phyloP scores from a whole-genome alignment of 2,888 invertebrate genomes.

The Caradrina kadenii region DNA sequence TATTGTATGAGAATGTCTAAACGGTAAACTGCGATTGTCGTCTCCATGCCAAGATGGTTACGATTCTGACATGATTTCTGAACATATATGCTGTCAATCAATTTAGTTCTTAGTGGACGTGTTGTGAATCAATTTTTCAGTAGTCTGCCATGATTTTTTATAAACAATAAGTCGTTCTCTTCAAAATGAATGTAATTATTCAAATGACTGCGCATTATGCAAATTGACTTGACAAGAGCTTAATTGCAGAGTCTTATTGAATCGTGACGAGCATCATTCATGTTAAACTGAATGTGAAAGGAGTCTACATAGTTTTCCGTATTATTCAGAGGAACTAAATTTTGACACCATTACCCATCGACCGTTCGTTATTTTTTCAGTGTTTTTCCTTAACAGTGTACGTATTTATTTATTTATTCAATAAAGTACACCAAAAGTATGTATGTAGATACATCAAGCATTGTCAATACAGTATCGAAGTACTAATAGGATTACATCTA shows the following conservation, averaged over 20 bases:
- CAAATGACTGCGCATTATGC: not conserved
- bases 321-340: not conserved
- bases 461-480: too few relatives aligned
- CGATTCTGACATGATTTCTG: not conserved
- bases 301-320: conserved; percentile 2
- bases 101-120: not conserved
- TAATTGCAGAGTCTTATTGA: not conserved
- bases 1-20: conserved; percentile 9
- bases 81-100: conserved; percentile 18
- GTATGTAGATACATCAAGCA: too few relatives aligned
- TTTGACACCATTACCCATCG: not conserved
- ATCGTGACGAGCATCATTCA: conserved; percentile 13
- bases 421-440: too few relatives aligned
- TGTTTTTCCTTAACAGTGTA: not conserved
- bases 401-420: too few relatives aligned
- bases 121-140: not conserved
- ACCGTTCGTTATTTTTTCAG: not conserved
- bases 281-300: conserved; percentile 1
- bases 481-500: too few relatives aligned
- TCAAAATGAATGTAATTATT: not conserved
- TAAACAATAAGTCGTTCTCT: not conserved
- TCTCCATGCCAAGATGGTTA: conserved; percentile 1
- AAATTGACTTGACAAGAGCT: conserved; percentile 3
- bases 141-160: not conserved
- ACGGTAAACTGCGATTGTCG: not conserved